These are phyloP conservation scores for Pantherophis alleghaniensis DNA, from an alignment of 2,797 vertebrate genomes.

Conservation along the genomic window DNA sequence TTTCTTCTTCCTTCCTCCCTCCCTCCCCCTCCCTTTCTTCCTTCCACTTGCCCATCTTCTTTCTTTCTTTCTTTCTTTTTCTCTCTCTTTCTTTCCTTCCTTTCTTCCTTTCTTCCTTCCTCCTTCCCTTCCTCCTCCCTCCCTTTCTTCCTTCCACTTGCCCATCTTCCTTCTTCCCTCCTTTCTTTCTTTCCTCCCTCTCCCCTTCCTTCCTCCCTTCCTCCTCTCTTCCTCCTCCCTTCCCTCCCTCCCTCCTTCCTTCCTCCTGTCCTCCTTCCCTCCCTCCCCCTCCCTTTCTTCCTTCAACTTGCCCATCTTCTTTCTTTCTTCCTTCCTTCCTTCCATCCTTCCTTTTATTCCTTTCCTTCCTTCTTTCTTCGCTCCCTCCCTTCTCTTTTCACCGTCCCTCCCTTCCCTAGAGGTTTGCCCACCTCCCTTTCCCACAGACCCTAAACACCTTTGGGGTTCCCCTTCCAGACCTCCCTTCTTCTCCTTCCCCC, in stretches of 20 bases:
- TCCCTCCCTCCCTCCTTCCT: fast-evolving
- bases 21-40: fast-evolving
- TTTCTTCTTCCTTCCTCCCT: too few species aligned
- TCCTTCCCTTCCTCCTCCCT: background rate
- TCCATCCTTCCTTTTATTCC: too few species aligned
- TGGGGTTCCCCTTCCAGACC: background rate
- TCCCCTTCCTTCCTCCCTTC: too few species aligned
- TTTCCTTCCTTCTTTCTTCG: background rate
- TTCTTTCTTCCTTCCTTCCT: background rate
- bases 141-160: fast-evolving
- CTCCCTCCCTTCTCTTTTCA: background rate
- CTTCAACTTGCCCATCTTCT: background rate
- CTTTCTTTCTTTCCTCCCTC: too few species aligned
- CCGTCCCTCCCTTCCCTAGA: background rate
- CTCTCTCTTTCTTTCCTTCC: background rate
- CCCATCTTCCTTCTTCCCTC: too few species aligned
- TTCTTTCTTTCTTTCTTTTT: too few species aligned
- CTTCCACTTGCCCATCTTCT: too few species aligned
- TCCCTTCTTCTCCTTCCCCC: background rate
- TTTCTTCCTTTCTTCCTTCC: too few species aligned
- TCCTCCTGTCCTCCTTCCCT: too few species aligned
- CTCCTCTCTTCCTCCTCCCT: fast-evolving
- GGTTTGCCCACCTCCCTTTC: background rate
- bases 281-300: too few species aligned
- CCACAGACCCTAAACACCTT: too few species aligned